Evolutionary conservation across 2,797 vertebrate genomes (phyloP), one percentile per base, ranked within the genome.

Genomic region (Perdix hodgsoniae): DNA sequence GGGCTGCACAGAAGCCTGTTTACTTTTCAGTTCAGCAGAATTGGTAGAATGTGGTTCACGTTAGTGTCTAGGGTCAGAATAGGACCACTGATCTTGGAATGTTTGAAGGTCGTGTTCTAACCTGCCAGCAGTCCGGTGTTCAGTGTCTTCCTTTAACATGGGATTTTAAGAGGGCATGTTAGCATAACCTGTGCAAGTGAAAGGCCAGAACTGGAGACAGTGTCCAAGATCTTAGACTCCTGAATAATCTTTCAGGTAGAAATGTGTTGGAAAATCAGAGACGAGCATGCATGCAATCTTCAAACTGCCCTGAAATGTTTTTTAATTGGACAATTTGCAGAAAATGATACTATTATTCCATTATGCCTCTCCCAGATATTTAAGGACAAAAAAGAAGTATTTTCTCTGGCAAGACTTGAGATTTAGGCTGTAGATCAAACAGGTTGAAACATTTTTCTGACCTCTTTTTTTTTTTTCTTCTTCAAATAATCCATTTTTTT

Each of bases 401-500:
- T 95, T 96, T 94, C 61, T 73, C 91, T 96, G 96, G 95, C 95
- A 87, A 49, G 27, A 73, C 39, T 40, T 74, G 47, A 66, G 61
- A 33, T 86, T 83, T 81, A 91, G 80, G 54, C 77, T 90, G 18
- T 63, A 79, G 91, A 88, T 94, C 76, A 95, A 93, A 90, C 66
- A 83, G 76, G 88, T 94, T 92, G 52, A 76, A 88, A 82, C 11
- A 60, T 93, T 87, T 77, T 92, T 88, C 63, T 90, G 83, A 21
- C 12, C 11, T 50, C 4, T 61, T 52, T 52, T 29, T 50, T 33
- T 33, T 47, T 31, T 42, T 49, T 37, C 17, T 74, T 81, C 52
- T 57, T n/a, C 13, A 59, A 6, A 8, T 47, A 59, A 8, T 14
- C 39, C 24, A 6, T 42, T 44, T 44, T 77, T 90, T 88, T 76